Conservation (phyloP, 2,113 vertebrate species). For the Puma concolor region DNA sequence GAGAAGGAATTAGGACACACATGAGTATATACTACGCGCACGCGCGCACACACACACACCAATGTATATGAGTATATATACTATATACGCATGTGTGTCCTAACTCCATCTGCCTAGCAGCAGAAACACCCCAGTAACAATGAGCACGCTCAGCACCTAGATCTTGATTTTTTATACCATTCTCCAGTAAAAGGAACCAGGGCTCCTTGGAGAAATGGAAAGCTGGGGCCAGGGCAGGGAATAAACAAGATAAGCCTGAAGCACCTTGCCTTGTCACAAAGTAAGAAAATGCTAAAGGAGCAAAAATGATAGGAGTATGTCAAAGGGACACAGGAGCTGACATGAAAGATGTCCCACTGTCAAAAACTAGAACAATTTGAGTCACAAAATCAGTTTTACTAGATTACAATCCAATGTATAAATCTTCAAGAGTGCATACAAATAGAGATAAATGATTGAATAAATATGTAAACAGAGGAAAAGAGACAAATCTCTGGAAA, state of each 20-base stretch:
- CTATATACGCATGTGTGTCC: background rate
- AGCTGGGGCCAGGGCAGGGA: background rate
- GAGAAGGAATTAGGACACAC: background rate
- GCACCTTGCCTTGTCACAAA: background rate
- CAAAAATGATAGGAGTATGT: background rate
- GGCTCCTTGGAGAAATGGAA: background rate
- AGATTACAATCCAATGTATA: background rate
- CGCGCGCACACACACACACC: background rate
- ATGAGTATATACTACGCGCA: too few species aligned
- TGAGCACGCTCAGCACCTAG: background rate
- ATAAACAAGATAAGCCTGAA: background rate
- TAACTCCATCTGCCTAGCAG: background rate
- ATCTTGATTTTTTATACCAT: background rate
- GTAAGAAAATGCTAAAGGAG: background rate
- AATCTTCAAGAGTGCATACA: background rate
- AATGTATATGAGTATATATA: background rate
- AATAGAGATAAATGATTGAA: background rate
- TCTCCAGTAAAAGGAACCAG: background rate
- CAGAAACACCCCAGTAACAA: background rate
- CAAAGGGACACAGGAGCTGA: background rate
- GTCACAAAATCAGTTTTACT: background rate
- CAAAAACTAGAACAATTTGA: background rate
- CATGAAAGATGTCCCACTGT: background rate
- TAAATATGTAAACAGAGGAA: background rate
- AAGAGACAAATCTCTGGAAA: background rate